Base-by-base conservation (phyloP, 2,888 invertebrate species). In the Harpagoxenus sublaevis region DNA sequence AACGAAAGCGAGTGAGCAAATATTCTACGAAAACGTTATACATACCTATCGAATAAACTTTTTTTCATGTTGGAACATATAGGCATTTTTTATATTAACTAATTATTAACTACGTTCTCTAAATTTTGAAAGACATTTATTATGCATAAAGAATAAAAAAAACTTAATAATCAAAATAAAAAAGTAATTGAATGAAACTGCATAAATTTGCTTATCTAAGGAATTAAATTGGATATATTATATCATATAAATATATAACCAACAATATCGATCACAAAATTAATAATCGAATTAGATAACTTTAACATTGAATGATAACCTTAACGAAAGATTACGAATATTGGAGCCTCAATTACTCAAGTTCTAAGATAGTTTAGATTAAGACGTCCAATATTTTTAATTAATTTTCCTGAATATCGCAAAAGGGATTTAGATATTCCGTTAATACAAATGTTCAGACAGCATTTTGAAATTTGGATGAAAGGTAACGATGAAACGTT, bases 401-500 rank as follows among this genome's bases (percentile, higher is more conserved):
- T 70, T 70, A 60, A 48, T 57, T 60, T 28, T 66, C 12, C 3
- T 23, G 5, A 71, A 79, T 48, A 79, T 53, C 48, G 35, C 60
- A 28, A 66, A 28, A 79, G 60, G 48, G 60, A 71, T 71, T 73
- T 62, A 39, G 39, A 51, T 81, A 81, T 81, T 81, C 73, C 73
- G 79, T 71, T 60, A 35, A 48, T 39, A 71, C 3, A 31, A 75
- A 10, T 35, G 60, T 23, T 70, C 9, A 60, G 15, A 35, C 8
- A 6, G 57, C n/a, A 48, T 28, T 62, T 35, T 71, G 23, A 60
- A 23, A 68, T 68, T 15, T 45, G n/a, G 15, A 57, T 57, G 45
- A 68, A 65, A 63, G 10, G 3, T 35, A 3, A 9, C n/a, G 9
- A 31, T 31, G n/a, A 55, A 3, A 35, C 1, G 35, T 35, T 5